These are phyloP conservation scores for Hepsetus odoe DNA, from an alignment of 2,113 vertebrate genomes.

Conservation along the genomic window DNA sequence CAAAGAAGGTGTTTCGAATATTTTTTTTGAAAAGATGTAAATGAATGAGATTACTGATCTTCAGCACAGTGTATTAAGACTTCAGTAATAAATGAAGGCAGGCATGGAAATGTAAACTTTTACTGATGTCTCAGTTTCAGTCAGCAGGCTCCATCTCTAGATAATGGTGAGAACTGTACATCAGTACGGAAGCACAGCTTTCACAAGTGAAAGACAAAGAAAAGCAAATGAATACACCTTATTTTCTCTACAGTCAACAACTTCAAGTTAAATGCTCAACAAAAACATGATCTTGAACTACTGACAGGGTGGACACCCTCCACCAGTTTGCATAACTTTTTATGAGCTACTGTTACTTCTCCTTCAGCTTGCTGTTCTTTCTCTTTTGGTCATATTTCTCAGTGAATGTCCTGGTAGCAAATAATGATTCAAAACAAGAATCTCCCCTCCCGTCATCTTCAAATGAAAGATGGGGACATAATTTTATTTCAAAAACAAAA, in stretches of 20 bases:
- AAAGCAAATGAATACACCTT: background rate
- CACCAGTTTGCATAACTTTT: background rate
- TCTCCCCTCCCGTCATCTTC: background rate
- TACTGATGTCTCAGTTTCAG: background rate
- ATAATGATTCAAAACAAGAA: background rate
- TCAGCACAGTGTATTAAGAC: constrained; percentile 18
- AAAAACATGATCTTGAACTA: too few relatives aligned
- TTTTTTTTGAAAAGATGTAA: background rate
- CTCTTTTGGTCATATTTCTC: background rate
- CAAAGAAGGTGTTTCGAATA: background rate
- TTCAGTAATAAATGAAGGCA: background rate
- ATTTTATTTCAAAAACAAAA: background rate
- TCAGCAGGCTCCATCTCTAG: background rate
- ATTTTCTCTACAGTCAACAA: background rate
- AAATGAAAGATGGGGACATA: background rate
- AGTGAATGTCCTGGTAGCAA: background rate
- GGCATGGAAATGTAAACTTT: background rate
- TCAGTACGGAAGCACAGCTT: background rate
- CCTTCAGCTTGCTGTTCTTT: background rate
- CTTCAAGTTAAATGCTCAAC: too few relatives aligned
- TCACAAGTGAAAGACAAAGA: background rate
- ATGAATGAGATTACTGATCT: background rate
- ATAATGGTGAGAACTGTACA: background rate
- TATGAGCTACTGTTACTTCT: background rate
- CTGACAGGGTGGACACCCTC: background rate